phyloP scores from a whole-genome alignment of 1,140 invertebrate genomes.

The Xylocopa sonorina region DNA sequence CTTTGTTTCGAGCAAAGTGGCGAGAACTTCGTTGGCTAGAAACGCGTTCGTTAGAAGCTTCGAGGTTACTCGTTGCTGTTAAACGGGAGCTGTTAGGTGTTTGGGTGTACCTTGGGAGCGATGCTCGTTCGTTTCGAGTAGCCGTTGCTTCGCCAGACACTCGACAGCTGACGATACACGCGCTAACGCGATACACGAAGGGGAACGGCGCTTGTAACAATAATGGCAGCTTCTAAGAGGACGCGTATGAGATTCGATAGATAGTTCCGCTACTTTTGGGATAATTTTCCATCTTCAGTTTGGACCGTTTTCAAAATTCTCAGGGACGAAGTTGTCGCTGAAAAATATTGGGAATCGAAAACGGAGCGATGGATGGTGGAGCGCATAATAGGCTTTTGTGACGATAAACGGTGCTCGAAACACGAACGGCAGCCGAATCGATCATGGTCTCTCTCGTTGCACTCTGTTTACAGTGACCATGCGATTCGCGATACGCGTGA shows the following conservation, averaged over 20 bases:
- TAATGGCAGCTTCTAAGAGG: background rate
- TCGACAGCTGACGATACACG: slow-evolving; percentile 6
- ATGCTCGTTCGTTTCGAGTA: background rate
- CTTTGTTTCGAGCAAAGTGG: background rate
- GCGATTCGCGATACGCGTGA: slow-evolving; percentile 18
- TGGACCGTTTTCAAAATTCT: too few relatives aligned
- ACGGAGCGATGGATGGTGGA: background rate
- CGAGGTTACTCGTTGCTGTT: too few relatives aligned
- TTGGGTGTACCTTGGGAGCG: background rate
- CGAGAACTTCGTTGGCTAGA: too few relatives aligned
- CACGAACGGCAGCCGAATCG: slow-evolving; percentile 11
- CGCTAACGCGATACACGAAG: background rate
- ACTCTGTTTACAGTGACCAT: slow-evolving; percentile 29
- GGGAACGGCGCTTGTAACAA: background rate
- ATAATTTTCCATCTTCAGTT: too few relatives aligned
- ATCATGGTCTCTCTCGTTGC: slow-evolving; percentile 13
- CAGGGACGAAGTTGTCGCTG: background rate
- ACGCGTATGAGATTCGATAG: background rate
- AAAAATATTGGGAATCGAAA: background rate
- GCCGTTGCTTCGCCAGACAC: too few relatives aligned
- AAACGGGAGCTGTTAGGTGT: background rate
- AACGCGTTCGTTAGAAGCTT: too few relatives aligned
- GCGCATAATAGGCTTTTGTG: background rate
- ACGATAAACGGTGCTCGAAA: slow-evolving; percentile 9
- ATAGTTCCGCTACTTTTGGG: too few relatives aligned